Base-by-base conservation (phyloP, 2,113 vertebrate species). In the Sakesphorus luctuosus region DNA sequence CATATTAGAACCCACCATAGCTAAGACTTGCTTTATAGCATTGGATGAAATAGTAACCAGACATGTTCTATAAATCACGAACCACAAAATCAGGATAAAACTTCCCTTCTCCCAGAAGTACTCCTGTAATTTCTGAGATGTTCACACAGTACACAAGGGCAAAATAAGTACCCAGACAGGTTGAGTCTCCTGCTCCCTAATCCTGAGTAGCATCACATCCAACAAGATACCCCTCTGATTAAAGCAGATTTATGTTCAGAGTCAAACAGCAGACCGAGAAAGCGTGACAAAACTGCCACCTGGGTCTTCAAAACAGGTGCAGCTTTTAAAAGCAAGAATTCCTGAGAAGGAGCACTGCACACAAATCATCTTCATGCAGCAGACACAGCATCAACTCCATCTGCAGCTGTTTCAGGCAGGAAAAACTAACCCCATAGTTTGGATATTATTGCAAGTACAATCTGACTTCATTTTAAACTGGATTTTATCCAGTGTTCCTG, bases 401-500 rank as follows among this genome's bases (percentile, higher is more conserved):
- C 73, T n/a, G 44, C 89, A 95, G 90, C 87, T 94, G 89, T 29
- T 89, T 59, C 44, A 87, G 72, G 77, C 76, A 82, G 83, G 74
- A 76, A 94, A 85, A 96, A 33, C 81, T 52, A 91, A 89, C 74
- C 50, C 68, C 68, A 68, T 4, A 13, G 33, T 73, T 86, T 92
- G 84, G 69, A 55, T 74, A 75, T 71, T 90, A 84, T 61, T 84
- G 55, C 68, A 82, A 74, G 69, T 59, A 67, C 67, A 83, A 91
- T 94, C 95, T 93, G 90, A 97, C 86, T 91, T 96, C 26, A 81
- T 87, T 72, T 95, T 62, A 63, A 91, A 86, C 4, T 95, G 95
- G 97, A 97, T 81, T 96, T 28, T 36, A 80, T 94, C 95, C 95
- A 95, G 82, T 84, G 61, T 95, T 98, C 90, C 78, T 76, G 63